A percentile compares a stretch with the other conserved stretches of the same genome.
phyloP scores from a whole-genome alignment of 1,140 invertebrate species.

The Rhopalosiphum maidis region DNA sequence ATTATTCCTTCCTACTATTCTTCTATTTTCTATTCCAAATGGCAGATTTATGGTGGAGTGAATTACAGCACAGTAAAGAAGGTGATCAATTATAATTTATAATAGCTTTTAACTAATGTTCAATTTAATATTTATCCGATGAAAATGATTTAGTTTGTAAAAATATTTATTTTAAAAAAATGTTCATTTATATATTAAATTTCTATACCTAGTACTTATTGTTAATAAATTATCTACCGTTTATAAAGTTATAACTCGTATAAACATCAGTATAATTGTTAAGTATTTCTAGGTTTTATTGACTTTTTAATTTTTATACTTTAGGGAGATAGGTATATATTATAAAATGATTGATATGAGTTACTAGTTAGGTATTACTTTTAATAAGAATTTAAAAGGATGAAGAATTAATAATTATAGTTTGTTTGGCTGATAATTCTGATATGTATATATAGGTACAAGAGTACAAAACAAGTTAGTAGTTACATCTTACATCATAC shows the following conservation, averaged over 20 bases:
- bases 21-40: slow-evolving; percentile 22
- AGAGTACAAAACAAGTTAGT: background rate
- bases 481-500: background rate
- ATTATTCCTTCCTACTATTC: slow-evolving; percentile 15
- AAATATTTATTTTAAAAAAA: background rate
- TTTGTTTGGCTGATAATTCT: background rate
- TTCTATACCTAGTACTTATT: background rate
- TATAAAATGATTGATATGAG: background rate
- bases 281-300: background rate
- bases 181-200: background rate
- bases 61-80: background rate
- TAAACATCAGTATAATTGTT: background rate
- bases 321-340: background rate
- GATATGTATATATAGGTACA: background rate
- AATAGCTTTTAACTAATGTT: background rate
- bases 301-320: background rate
- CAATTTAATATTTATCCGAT: background rate
- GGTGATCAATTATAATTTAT: slow-evolving; percentile 14
- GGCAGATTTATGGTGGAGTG: slow-evolving; percentile 29
- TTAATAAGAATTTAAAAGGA: background rate
- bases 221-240: background rate
- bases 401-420: background rate
- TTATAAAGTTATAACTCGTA: background rate
- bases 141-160: background rate
- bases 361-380: background rate